A percentile compares a stretch with the other conserved stretches of the same genome.
phyloP scores from a whole-genome alignment of 2,888 invertebrate species.

The Drosophila pullipes region DNA sequence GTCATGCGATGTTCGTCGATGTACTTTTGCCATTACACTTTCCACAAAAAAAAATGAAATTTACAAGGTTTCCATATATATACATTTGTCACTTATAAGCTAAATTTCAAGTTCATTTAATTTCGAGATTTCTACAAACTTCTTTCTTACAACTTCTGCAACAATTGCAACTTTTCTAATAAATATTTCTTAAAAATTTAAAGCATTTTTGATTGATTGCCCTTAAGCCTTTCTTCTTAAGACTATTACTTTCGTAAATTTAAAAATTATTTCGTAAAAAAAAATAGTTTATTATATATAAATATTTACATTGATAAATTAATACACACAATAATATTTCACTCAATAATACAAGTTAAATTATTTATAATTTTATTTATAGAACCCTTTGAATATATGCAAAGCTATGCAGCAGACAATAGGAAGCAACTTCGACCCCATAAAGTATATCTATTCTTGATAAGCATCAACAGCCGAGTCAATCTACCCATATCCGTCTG shows the following conservation, averaged over 20 bases:
- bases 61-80: background rate
- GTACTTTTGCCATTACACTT: background rate
- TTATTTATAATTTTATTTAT: background rate
- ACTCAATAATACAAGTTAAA: background rate
- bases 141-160: background rate
- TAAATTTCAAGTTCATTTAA: background rate
- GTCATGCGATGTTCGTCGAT: background rate
- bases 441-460: too few relatives aligned
- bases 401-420: too few relatives aligned
- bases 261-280: background rate
- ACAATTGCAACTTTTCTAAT: background rate
- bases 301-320: background rate
- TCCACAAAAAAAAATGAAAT: background rate
- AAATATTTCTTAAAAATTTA: background rate
- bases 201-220: background rate
- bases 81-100: background rate
- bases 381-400: background rate
- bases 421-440: too few relatives aligned
- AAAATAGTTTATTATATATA: background rate
- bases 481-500: background rate
- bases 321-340: background rate
- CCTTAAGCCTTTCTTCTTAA: background rate
- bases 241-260: background rate
- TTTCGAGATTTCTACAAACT: background rate
- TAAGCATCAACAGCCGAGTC: too few relatives aligned